phyloP scores from a whole-genome alignment of 2,113 vertebrate genomes.

The Pteropus alecto region DNA sequence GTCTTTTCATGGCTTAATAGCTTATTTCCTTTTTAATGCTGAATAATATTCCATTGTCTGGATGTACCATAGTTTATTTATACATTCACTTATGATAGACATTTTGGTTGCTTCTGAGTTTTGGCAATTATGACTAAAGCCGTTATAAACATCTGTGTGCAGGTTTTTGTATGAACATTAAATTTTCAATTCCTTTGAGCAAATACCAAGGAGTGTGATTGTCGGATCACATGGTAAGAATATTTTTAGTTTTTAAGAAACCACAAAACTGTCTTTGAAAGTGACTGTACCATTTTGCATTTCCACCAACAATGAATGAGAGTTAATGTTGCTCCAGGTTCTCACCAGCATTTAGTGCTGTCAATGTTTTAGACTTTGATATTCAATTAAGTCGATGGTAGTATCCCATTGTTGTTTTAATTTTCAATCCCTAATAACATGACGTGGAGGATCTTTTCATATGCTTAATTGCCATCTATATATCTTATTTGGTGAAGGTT shows the following conservation, averaged over 20 bases:
- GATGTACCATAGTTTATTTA: not conserved
- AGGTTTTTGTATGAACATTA: not conserved
- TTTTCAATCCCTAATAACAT: not conserved
- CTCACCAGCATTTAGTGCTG: not conserved
- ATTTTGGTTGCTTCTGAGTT: not conserved
- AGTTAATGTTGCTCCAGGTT: not conserved
- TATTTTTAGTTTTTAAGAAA: not conserved
- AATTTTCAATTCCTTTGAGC: not conserved
- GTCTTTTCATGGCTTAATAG: not conserved
- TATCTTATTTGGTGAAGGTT: not conserved
- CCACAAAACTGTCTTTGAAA: not conserved
- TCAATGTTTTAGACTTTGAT: not conserved
- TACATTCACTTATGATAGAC: not conserved
- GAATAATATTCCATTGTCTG: not conserved
- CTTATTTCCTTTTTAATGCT: not conserved
- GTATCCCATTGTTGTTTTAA: not conserved
- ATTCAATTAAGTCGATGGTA: not conserved
- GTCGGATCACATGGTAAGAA: not conserved
- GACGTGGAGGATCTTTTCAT: not conserved
- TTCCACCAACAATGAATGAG: not conserved
- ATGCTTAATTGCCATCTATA: not conserved
- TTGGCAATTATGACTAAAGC: not conserved
- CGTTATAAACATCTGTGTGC: not conserved
- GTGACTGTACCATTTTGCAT: not conserved
- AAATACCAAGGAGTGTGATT: not conserved